Base-by-base conservation (phyloP, 2,888 invertebrate genomes). In the Papilio gigon region DNA sequence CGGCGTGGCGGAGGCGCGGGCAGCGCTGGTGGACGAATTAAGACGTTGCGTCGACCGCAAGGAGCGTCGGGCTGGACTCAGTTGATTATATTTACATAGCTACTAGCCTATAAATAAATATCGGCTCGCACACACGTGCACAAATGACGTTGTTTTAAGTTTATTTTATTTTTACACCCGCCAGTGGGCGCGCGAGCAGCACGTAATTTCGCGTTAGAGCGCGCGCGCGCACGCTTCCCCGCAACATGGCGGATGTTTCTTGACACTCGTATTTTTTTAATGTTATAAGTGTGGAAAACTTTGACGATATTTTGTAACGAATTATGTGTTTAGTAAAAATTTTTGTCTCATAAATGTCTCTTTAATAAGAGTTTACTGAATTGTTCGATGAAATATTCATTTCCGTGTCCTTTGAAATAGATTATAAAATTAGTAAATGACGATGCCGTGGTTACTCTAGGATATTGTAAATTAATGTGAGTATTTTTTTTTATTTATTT, bases 71-170 rank as follows among this genome's bases (percentile, higher is more conserved):
- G 81, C 83, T 82, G 84, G 83, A 82, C 83, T 84, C 82, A 76
- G 84, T 86, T 85, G 83, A 85, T 84, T 86, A 84, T 87, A 89
- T 90, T 89, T 88, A 92, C 90, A 90, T 90, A 89, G 90, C 90
- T 89, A 89, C 88, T 89, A 88, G 88, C 86, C 91, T 92, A 92
- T 91, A 91, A 92, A 92, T 91, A 91, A 91, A 90, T 91, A 90
- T 87, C 81, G 86, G 86, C 88, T 84, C 91, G 82, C 92, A 84
- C 91, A 91, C 90, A 90, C 88, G 87, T 87, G 86, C 86, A 86
- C 84, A 88, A 87, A 86, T 90, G 89, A 89, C 90, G 92, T 87
- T 89, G 90, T 90, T 89, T 90, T 89, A 89, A 88, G 86, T 91
- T 90, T 91, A 91, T 90, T 91, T 91, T 92, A 91, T 92, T 92